A percentile compares a stretch with the other conserved stretches of the same genome.
Conservation (phyloP, 2,888 invertebrate species). For the Chymomyza procnemis region DNA sequence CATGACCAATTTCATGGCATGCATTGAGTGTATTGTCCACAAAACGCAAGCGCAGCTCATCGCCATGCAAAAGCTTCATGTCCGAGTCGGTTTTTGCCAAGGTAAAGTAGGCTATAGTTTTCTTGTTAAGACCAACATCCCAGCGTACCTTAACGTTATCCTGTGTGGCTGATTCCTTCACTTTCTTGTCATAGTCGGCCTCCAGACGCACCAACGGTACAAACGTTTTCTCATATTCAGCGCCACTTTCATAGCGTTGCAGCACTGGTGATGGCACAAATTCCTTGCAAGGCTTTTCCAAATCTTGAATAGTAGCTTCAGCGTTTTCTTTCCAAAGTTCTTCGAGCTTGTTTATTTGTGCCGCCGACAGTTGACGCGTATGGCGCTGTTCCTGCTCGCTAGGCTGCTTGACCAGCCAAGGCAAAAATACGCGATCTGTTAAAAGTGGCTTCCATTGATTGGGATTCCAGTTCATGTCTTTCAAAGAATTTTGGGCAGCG, state of each 20-base stretch:
- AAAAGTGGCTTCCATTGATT: slow-evolving; percentile 99
- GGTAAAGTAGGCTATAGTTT: slow-evolving; percentile 97
- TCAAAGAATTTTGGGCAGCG: slow-evolving; percentile 96
- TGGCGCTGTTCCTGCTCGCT: slow-evolving; percentile 96
- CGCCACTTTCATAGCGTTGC: slow-evolving; percentile 96
- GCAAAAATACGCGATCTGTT: slow-evolving; percentile 95
- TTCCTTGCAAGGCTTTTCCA: slow-evolving; percentile 98
- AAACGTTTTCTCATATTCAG: slow-evolving; percentile 99
- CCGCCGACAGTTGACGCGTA: slow-evolving; percentile 97
- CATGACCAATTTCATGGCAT: slow-evolving; percentile 99
- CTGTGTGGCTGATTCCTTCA: slow-evolving; percentile 98
- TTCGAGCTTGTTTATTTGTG: slow-evolving; percentile 98
- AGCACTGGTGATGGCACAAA: slow-evolving; percentile 94
- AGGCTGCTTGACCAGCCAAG: slow-evolving; percentile 99
- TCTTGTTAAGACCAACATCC: slow-evolving; percentile 99
- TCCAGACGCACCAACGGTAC: slow-evolving; percentile 97
- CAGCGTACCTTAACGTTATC: slow-evolving; percentile 98
- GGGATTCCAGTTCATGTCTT: slow-evolving; percentile 99
- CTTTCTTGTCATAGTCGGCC: slow-evolving; percentile 97
- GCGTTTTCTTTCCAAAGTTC: slow-evolving; percentile 99
- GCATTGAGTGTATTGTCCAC: slow-evolving; percentile 94
- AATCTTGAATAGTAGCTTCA: slow-evolving; percentile 97
- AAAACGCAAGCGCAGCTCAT: slow-evolving; percentile 95
- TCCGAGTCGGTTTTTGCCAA: slow-evolving; percentile 98
- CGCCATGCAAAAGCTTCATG: slow-evolving; percentile 99